These are phyloP conservation scores for Enteromius viviparus DNA, from an alignment of 2,797 vertebrate genomes.

Conservation along the genomic window DNA sequence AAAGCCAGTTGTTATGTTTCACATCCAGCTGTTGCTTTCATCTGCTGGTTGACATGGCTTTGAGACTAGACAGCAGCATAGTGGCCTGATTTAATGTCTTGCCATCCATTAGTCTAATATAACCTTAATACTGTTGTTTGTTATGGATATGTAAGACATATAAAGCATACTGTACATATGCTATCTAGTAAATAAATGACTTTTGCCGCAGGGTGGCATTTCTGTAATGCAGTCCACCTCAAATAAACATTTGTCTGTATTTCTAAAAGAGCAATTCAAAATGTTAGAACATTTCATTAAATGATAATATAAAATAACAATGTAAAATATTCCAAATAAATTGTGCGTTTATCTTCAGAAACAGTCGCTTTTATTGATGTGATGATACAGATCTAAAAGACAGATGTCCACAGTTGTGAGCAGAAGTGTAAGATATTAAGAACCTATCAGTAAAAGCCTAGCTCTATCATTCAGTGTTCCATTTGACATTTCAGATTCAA, in stretches of 20 bases:
- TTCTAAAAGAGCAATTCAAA: conserved; percentile 27
- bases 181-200: conserved; percentile 16
- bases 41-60: conserved; percentile 26
- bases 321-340: not conserved
- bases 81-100: conserved; percentile 20
- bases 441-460: conserved; percentile 28
- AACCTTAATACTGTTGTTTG: conserved; percentile 33
- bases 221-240: not conserved
- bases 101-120: conserved; percentile 21
- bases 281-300: not conserved
- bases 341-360: not conserved
- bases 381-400: not conserved
- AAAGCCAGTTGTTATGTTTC: conserved; percentile 60
- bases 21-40: conserved; percentile 56
- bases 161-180: conserved; percentile 4
- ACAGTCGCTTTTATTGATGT: not conserved
- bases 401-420: not conserved
- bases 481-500: conserved; percentile 49
- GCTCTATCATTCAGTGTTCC: conserved; percentile 20
- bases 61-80: conserved; percentile 43
- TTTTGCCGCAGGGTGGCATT: conserved; percentile 5
- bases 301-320: not conserved
- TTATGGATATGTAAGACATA: conserved; percentile 3
- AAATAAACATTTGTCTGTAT: conserved; percentile 36
- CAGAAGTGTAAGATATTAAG: conserved; percentile 26